Conservation (phyloP, 2,113 vertebrate species). For the Corythoichthys intestinalis region DNA sequence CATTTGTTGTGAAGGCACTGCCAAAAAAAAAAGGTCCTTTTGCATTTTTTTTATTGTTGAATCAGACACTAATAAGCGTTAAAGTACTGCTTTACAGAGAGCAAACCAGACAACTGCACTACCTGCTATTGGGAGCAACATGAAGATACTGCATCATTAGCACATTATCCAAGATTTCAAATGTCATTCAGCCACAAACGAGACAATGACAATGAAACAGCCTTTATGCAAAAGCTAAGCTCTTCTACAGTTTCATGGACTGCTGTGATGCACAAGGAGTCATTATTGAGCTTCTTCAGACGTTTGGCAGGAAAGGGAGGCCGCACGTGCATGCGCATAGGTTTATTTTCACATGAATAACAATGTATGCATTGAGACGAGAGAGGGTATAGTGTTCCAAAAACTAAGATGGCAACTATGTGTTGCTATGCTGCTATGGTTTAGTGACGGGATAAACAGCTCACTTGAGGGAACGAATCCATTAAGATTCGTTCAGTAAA, state of each 20-base stretch:
- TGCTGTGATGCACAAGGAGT: slow-evolving; percentile 42
- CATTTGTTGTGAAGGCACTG: no score
- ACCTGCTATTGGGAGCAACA: slow-evolving; percentile 37
- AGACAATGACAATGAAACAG: slow-evolving; percentile 34
- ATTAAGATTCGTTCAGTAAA: no score
- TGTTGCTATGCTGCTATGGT: no score
- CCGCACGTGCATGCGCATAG: background rate
- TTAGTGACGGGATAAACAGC: no score
- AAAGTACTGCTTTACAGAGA: slow-evolving; percentile 35
- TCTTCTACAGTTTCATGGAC: slow-evolving; percentile 38
- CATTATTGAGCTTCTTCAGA: slow-evolving; percentile 51
- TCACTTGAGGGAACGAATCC: no score
- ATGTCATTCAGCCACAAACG: slow-evolving; percentile 65
- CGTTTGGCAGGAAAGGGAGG: background rate
- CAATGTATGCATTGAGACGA: slow-evolving; percentile 21
- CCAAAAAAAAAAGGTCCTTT: no score
- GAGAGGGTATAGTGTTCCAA: background rate
- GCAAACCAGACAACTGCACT: slow-evolving; percentile 31
- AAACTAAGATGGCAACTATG: no score
- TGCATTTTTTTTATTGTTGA: no score
- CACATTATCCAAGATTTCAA: slow-evolving; percentile 67
- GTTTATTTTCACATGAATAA: slow-evolving; percentile 15
- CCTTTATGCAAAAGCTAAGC: slow-evolving; percentile 28
- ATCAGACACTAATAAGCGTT: slow-evolving; percentile 6
- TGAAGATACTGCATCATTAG: slow-evolving; percentile 66